Base-by-base conservation (phyloP, 2,888 invertebrate genomes). In the Euclidia mi region DNA sequence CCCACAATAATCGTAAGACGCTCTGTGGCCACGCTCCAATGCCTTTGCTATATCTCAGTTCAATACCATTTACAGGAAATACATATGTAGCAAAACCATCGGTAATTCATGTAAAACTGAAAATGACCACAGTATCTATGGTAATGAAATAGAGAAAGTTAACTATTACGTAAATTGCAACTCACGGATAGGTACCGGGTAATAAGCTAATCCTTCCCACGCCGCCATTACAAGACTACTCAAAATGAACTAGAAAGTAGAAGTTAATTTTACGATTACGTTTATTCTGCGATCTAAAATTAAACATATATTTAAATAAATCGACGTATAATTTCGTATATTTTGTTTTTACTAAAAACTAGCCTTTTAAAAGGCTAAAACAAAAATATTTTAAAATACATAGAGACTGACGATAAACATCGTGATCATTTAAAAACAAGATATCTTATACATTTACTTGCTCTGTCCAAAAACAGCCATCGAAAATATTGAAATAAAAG, bases 1-100 rank as follows among this genome's bases (percentile, higher is more conserved):
- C 79, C 72, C 75, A 78, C 79, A 81, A 74, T 62, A 70, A 63
- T 69, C 63, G 55, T 50, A 61, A 49, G 56, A 69, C 62, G 65
- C 50, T 59, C 56, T 65, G 59, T 65, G 62, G 65, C 47, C 42
- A 56, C 65, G 59, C 40, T 28, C 57, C 43, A 67, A 64, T 57
- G 46, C 17, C 43, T 56, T 10, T 25, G 40, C 25, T 42, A 62
- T 65, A 41, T 50, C 14, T 56, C 28, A 43, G 42, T 17, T 56
- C 41, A n/a, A 20, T 43, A 6, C 28, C 11, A 41, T 41, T 15
- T 25, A n/a, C n/a, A n/a, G n/a, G 17, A 7, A 17, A 18, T 28
- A 29, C 20, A 25, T 6, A 25, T 1, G 20, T 25, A 20, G 6
- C 6, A 20, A 20, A 4, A 20, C 4, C 3, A 20, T 3, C 20